These are phyloP conservation scores for Psococerastis gibbosa DNA, from an alignment of 2,888 invertebrate genomes.

Conservation along the genomic window DNA sequence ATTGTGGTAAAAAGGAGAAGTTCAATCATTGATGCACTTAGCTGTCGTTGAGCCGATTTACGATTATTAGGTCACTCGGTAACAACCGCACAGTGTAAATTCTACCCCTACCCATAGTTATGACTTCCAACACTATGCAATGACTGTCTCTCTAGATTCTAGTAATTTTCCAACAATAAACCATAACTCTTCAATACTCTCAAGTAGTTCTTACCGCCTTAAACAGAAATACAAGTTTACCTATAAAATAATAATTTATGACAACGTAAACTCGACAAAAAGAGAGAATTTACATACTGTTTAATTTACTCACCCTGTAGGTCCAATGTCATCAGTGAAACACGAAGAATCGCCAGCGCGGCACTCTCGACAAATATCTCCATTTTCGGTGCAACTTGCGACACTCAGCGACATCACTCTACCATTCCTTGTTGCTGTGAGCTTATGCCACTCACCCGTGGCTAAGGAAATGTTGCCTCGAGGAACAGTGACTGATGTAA, in stretches of 20 bases:
- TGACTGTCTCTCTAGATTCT: too few relatives aligned
- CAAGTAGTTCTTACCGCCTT: too few relatives aligned
- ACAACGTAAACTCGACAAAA: conserved; percentile 9
- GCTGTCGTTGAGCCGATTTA: too few relatives aligned
- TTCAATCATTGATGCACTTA: too few relatives aligned
- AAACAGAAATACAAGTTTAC: too few relatives aligned
- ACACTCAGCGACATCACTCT: conserved; percentile 70
- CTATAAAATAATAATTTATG: background rate
- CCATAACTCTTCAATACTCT: too few relatives aligned
- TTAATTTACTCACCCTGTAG: conserved; percentile 63
- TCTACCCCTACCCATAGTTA: too few relatives aligned
- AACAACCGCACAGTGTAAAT: too few relatives aligned
- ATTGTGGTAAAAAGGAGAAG: too few relatives aligned
- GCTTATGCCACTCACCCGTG: conserved; percentile 80
- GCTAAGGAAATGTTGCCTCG: conserved; percentile 44
- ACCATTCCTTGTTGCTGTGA: conserved; percentile 79
- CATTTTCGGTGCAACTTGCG: conserved; percentile 64
- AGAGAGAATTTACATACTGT: background rate
- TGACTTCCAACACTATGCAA: too few relatives aligned
- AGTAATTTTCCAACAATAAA: too few relatives aligned
- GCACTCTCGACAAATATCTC: conserved; percentile 72
- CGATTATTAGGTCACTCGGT: too few relatives aligned
- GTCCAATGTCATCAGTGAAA: conserved; percentile 70
- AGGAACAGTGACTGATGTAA: conserved; percentile 56
- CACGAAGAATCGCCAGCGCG: conserved; percentile 63